These are phyloP conservation scores for Polydrusus tereticollis DNA, from an alignment of 2,888 invertebrate genomes.

Conservation along the genomic window DNA sequence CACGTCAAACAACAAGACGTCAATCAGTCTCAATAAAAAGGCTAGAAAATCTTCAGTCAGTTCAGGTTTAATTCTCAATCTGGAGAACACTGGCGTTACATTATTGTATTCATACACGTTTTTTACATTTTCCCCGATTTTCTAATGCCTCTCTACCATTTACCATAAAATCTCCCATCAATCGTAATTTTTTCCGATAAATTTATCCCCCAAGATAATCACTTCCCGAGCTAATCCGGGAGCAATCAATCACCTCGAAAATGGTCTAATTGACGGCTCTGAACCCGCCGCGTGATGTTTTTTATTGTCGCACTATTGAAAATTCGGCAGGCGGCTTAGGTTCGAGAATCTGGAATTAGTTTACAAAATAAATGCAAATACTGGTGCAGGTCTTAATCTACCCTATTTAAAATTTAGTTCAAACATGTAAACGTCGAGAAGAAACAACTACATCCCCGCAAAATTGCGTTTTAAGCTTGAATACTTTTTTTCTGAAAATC, in stretches of 20 bases:
- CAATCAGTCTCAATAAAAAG: too few species aligned
- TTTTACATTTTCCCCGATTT: not conserved
- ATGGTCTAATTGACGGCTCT: conserved; percentile 45
- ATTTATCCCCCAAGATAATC: conserved; percentile 48
- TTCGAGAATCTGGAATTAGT: not conserved
- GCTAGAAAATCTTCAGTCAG: too few species aligned
- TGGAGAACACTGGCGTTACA: not conserved
- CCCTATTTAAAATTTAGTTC: not conserved
- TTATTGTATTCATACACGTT: not conserved
- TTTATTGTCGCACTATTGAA: conserved; percentile 24
- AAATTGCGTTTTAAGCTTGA: too few species aligned
- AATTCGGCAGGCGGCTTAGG: not conserved
- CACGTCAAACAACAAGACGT: too few species aligned
- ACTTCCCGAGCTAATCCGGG: conserved; percentile 44
- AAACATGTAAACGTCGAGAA: too few species aligned
- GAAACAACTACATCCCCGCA: too few species aligned
- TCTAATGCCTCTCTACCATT: not conserved
- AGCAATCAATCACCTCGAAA: conserved; percentile 47
- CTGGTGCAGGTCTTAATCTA: not conserved
- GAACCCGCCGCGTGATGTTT: conserved; percentile 41
- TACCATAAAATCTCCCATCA: conserved; percentile 38
- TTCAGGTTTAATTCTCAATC: too few species aligned
- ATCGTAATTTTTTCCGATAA: conserved; percentile 48
- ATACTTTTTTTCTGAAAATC: too few species aligned
- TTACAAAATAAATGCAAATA: not conserved